Conservation (phyloP, 2,797 vertebrate species). For the Gallinago stenura region DNA sequence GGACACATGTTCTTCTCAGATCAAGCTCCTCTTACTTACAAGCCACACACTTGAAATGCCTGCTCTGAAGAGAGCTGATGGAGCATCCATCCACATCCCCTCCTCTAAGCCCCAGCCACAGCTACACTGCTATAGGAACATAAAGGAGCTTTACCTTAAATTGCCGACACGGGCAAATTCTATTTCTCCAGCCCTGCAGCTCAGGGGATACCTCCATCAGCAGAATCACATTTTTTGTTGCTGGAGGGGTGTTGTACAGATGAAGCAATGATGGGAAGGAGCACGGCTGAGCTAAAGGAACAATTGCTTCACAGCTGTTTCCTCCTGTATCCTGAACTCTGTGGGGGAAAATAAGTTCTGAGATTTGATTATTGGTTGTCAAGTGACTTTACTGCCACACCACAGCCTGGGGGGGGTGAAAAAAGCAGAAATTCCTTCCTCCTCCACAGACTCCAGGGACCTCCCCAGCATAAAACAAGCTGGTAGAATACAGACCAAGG, state of each 20-base stretch:
- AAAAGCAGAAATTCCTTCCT: background rate
- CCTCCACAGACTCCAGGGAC: background rate
- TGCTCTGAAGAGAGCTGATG: background rate
- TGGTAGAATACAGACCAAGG: background rate
- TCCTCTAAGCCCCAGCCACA: background rate
- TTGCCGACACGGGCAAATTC: background rate
- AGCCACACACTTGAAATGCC: background rate
- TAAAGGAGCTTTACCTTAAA: slow-evolving; percentile 15
- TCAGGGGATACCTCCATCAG: background rate
- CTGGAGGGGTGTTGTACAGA: background rate
- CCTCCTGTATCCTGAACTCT: background rate
- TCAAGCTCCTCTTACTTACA: background rate
- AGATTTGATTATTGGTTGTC: background rate
- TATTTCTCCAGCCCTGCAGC: background rate
- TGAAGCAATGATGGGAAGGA: background rate
- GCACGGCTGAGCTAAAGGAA: background rate
- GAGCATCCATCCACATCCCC: background rate
- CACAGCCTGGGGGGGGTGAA: background rate
- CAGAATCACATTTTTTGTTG: background rate
- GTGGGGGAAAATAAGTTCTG: background rate
- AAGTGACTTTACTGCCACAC: background rate
- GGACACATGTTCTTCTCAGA: background rate
- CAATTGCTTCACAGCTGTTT: background rate
- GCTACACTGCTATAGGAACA: background rate
- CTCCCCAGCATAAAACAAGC: background rate